A percentile compares a stretch with the other conserved stretches of the same genome.
Evolutionary conservation across 2,888 invertebrate species (phyloP).

Genomic region (Lithophane socia): DNA sequence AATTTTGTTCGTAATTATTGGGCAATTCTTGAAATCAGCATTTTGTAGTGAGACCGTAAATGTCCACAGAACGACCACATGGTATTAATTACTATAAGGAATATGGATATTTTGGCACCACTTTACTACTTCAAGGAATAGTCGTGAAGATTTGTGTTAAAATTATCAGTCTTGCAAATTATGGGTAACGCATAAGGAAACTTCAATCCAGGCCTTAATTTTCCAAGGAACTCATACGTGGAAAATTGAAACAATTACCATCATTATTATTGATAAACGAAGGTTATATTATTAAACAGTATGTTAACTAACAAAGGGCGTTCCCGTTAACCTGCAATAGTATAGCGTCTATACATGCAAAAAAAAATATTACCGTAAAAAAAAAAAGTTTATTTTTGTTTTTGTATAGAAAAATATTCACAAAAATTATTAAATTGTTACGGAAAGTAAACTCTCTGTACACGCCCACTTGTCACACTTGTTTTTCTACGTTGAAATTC

Average conservation of each 20-base stretch:
- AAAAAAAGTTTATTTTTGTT: too few relatives aligned
- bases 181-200: neutral
- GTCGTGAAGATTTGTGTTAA: neutral
- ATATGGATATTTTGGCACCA: neutral
- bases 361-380: too few relatives aligned
- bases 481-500: too few relatives aligned
- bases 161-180: too few relatives aligned
- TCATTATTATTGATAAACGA: neutral
- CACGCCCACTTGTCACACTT: too few relatives aligned
- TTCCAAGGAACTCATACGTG: neutral
- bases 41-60: conserved; percentile 2
- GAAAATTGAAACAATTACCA: neutral
- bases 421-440: too few relatives aligned
- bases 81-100: neutral
- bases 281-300: too few relatives aligned
- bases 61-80: neutral
- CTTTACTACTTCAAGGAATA: neutral
- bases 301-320: too few relatives aligned
- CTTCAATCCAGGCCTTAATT: neutral
- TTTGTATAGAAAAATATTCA: too few relatives aligned
- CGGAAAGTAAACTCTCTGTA: too few relatives aligned
- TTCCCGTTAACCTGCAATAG: too few relatives aligned
- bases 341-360: too few relatives aligned
- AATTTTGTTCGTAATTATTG: conserved; percentile 47
- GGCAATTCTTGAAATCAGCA: conserved; percentile 26